Percentiles rank a stretch among this genome's conserved stretches.
Conservation (phyloP, 1,140 invertebrate genomes). For the Venustaconcha ellipsiformis region DNA sequence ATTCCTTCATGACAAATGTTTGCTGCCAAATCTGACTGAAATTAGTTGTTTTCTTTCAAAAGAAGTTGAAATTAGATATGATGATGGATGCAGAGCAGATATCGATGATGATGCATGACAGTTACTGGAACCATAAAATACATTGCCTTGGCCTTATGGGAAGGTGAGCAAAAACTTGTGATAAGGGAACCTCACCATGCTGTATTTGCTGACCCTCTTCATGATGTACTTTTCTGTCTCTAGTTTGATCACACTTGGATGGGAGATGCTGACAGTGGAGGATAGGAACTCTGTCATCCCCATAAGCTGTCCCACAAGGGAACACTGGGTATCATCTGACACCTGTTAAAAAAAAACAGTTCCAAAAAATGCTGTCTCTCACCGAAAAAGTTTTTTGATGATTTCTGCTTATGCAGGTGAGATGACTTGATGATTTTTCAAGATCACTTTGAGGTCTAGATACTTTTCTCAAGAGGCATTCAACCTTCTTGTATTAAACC, state of each 20-base stretch:
- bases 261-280: conserved; percentile 33
- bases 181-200: conserved; percentile 45
- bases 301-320: conserved; percentile 62
- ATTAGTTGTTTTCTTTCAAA: no score
- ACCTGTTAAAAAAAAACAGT: conserved; percentile 40
- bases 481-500: no score
- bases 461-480: no score
- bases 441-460: no score
- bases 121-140: neutral
- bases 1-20: neutral
- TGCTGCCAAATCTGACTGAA: neutral
- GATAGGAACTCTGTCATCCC: conserved; percentile 57
- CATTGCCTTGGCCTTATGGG: neutral
- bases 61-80: no score
- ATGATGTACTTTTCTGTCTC: conserved; percentile 51
- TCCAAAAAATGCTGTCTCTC: neutral
- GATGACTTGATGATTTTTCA: no score
- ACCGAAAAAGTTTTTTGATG: no score
- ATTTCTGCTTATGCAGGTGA: no score
- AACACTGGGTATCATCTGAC: conserved; percentile 52
- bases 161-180: neutral
- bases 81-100: no score
- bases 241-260: conserved; percentile 50
- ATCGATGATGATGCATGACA: no score
- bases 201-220: conserved; percentile 52